phyloP scores from a whole-genome alignment of 1,140 invertebrate species.

The Gonioctena quinquepunctata region DNA sequence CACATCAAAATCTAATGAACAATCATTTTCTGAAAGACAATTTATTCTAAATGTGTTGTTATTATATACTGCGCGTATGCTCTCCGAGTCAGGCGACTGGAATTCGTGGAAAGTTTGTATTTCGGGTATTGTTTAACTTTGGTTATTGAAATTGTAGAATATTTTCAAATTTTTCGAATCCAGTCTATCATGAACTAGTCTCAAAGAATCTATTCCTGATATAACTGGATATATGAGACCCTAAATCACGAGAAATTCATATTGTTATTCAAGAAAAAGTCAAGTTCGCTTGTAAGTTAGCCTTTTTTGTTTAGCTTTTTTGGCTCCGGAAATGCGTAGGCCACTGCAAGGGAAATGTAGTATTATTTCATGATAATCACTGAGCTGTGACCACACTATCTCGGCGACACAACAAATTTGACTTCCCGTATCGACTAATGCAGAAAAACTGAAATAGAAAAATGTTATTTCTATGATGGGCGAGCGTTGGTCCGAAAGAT shows the following conservation, averaged over 20 bases:
- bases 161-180: background rate
- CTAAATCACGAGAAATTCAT: background rate
- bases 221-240: background rate
- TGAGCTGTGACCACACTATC: background rate
- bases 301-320: background rate
- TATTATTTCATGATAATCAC: background rate
- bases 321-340: background rate
- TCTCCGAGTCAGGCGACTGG: background rate
- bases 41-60: background rate
- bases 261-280: too few species aligned
- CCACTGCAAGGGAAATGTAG: background rate
- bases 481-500: background rate
- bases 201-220: background rate
- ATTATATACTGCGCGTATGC: background rate
- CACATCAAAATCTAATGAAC: background rate
- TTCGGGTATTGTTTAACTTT: background rate
- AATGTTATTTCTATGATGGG: background rate
- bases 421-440: background rate
- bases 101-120: background rate
- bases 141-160: background rate
- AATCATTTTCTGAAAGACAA: background rate
- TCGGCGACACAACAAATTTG: background rate
- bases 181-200: background rate
- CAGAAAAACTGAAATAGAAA: background rate
- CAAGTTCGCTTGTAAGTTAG: constrained; percentile 1